Conservation (phyloP, 2,888 invertebrate species). For the Troilus luridus region DNA sequence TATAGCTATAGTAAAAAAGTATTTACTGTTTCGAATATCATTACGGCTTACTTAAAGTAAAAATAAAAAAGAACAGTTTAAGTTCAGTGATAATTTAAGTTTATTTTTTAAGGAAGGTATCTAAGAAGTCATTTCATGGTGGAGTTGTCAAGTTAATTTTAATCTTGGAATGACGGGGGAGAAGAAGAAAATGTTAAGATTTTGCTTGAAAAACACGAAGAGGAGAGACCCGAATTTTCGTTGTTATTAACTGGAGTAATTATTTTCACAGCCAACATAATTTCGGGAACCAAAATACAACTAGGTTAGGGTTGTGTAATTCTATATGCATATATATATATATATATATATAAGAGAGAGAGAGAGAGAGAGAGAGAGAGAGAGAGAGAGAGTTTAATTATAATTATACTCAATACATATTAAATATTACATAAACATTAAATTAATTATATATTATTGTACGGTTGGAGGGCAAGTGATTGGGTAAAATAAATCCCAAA, state of each 20-base stretch:
- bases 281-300: background rate
- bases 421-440: too few relatives aligned
- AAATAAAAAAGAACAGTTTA: background rate
- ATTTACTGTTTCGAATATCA: too few relatives aligned
- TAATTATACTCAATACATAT: too few relatives aligned
- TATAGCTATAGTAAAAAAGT: too few relatives aligned
- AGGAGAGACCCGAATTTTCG: background rate
- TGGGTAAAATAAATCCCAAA: too few relatives aligned
- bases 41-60: background rate
- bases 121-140: slow-evolving; percentile 1
- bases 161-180: background rate
- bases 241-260: slow-evolving; percentile 12
- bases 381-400: too few relatives aligned
- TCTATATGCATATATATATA: too few relatives aligned
- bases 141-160: slow-evolving; percentile 12
- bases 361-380: too few relatives aligned
- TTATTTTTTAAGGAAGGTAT: background rate
- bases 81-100: background rate
- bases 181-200: background rate
- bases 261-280: background rate
- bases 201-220: background rate
- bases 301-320: too few relatives aligned
- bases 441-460: too few relatives aligned
- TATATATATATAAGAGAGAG: too few relatives aligned
- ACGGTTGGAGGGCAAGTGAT: too few relatives aligned